Evolutionary conservation across 2,113 vertebrate genomes (phyloP).

Genomic region (Salvelinus sp.): DNA sequence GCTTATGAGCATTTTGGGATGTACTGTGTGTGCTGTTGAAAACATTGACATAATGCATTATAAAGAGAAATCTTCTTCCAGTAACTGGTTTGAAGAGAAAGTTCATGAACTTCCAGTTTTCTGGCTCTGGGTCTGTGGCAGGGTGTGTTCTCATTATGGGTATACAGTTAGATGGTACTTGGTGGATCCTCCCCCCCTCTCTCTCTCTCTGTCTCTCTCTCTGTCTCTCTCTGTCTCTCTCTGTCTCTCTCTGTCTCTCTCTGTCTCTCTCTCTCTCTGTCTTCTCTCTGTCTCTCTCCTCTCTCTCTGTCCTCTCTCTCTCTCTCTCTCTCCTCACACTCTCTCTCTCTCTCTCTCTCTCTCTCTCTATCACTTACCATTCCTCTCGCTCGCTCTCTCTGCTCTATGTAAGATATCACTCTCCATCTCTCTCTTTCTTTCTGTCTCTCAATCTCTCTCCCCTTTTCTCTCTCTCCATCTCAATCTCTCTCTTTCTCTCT

Average conservation of each 20-base stretch:
- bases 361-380: constrained; percentile 47
- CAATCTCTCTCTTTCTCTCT: not conserved
- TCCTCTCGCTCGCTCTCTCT: constrained; percentile 26
- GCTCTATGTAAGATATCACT: no score
- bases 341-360: constrained; percentile 20
- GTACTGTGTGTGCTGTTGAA: constrained; percentile 30
- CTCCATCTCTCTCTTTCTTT: no score
- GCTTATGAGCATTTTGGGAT: constrained; percentile 49
- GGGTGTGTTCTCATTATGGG: constrained; percentile 72
- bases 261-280: no score
- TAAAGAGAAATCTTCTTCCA: constrained; percentile 46
- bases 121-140: constrained; percentile 43
- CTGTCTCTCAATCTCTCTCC: no score
- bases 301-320: not conserved
- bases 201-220: constrained; percentile 21
- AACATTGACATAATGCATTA: constrained; percentile 60
- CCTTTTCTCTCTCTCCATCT: no score
- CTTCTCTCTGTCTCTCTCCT: no score
- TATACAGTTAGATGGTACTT: constrained; percentile 54
- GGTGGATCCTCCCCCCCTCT: constrained; percentile 38
- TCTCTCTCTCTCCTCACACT: not conserved
- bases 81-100: constrained; percentile 61
- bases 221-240: no score
- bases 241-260: not conserved
- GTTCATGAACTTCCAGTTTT: constrained; percentile 68